A percentile compares a stretch with the other conserved stretches of the same genome.
These are phyloP conservation scores for Aphis craccivora DNA, from an alignment of 1,140 invertebrate genomes.

Conservation along the genomic window DNA sequence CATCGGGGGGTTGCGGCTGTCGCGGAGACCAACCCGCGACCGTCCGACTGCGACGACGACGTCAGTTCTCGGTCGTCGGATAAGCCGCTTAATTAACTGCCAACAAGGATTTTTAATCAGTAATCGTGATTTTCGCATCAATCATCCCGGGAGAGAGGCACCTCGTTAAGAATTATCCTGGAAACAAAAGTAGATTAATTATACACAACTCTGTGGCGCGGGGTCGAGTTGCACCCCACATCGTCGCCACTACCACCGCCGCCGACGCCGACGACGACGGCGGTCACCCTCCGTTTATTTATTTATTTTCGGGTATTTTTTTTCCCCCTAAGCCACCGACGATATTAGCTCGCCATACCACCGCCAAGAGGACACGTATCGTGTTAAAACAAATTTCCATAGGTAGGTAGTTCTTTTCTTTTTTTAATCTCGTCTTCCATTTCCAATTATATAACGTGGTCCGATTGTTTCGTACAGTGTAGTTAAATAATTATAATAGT, in stretches of 20 bases:
- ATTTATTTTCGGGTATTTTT: conserved; percentile 8
- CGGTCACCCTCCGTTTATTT: conserved; percentile 41
- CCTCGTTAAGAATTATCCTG: conserved; percentile 53
- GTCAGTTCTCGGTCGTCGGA: neutral
- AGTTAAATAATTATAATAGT: neutral
- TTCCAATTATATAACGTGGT: conserved; percentile 31
- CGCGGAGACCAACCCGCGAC: neutral
- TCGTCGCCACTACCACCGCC: too few species aligned
- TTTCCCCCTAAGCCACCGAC: neutral
- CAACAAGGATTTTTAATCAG: conserved; percentile 55
- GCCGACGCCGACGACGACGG: too few species aligned
- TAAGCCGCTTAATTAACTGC: conserved; percentile 57
- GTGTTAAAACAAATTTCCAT: conserved; percentile 47
- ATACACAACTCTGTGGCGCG: conserved; percentile 28
- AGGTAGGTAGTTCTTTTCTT: neutral
- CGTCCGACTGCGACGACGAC: neutral
- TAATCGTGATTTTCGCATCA: conserved; percentile 55
- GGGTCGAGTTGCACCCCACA: conserved; percentile 36
- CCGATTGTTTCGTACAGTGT: neutral
- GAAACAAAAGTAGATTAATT: conserved; percentile 57
- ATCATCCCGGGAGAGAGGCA: conserved; percentile 46
- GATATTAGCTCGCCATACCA: conserved; percentile 11
- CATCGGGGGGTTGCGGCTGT: conserved; percentile 14
- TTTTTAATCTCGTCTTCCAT: neutral
- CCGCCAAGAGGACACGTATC: neutral